A percentile compares a stretch with the other conserved stretches of the same genome.
Evolutionary conservation across 2,888 invertebrate genomes (phyloP).

Genomic region (Branchipolynoe longqiensis): DNA sequence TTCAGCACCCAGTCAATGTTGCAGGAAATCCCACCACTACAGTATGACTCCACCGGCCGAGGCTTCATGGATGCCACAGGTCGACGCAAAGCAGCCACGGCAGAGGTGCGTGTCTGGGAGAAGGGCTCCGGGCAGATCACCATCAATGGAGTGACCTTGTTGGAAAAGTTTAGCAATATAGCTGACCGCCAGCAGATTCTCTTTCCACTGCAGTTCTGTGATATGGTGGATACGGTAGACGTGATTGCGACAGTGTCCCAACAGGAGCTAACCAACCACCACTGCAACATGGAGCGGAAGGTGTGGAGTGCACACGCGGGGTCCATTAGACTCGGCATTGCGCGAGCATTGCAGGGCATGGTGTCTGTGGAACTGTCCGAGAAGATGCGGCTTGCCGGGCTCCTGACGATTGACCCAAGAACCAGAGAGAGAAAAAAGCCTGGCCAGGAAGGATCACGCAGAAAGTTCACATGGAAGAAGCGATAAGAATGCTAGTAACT

Average conservation of each 20-base stretch:
- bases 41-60: conserved; percentile 75
- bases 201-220: conserved; percentile 92
- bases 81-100: conserved; percentile 82
- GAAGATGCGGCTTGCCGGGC: conserved; percentile 93
- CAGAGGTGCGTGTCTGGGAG: conserved; percentile 89
- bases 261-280: no score
- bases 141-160: conserved; percentile 90
- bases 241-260: conserved; percentile 86
- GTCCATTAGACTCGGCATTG: conserved; percentile 92
- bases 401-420: conserved; percentile 90
- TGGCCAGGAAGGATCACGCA: conserved; percentile 94
- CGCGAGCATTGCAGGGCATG: conserved; percentile 92
- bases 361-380: conserved; percentile 89
- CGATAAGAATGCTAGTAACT: conserved; percentile 8
- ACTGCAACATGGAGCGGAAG: conserved; percentile 63
- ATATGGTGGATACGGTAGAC: conserved; percentile 90
- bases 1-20: conserved; percentile 60
- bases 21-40: conserved; percentile 84
- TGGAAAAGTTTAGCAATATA: conserved; percentile 86
- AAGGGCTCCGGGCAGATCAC: conserved; percentile 92
- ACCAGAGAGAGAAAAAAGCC: conserved; percentile 94
- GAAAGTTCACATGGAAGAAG: conserved; percentile 91
- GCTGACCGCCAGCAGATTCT: conserved; percentile 85
- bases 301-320: conserved; percentile 90
- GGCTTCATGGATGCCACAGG: conserved; percentile 77